Conservation (phyloP, 2,113 vertebrate genomes). For the Embiotoca jacksoni region DNA sequence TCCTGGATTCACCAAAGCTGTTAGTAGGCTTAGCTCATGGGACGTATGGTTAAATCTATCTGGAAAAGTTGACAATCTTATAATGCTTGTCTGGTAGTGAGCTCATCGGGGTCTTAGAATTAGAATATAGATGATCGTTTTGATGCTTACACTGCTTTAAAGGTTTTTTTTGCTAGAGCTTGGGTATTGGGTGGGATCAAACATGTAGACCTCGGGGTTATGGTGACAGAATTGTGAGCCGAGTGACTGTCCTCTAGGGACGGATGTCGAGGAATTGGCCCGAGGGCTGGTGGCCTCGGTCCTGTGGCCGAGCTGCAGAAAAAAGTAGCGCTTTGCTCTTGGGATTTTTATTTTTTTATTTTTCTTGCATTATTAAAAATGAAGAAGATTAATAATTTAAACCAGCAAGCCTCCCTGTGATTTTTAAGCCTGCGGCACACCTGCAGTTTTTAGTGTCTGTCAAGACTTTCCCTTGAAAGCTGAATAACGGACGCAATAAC, state of each 20-base stretch:
- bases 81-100: slow-evolving; percentile 21
- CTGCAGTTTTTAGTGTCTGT: slow-evolving; percentile 14
- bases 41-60: slow-evolving; percentile 45
- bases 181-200: slow-evolving; percentile 24
- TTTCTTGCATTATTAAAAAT: slow-evolving; percentile 31
- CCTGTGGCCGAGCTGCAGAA: not conserved
- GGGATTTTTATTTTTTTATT: slow-evolving; percentile 1
- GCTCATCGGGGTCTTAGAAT: slow-evolving; percentile 47
- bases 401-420: not conserved
- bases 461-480: slow-evolving; percentile 7
- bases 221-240: slow-evolving; percentile 44
- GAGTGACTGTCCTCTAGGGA: slow-evolving; percentile 14
- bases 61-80: slow-evolving; percentile 65
- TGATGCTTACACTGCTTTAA: slow-evolving; percentile 8
- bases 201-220: slow-evolving; percentile 6
- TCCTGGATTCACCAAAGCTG: slow-evolving; percentile 32
- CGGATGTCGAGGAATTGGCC: slow-evolving; percentile 10
- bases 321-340: not conserved
- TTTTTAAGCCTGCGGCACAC: slow-evolving; percentile 21
- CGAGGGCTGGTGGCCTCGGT: not conserved
- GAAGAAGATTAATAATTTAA: slow-evolving; percentile 27
- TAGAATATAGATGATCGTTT: slow-evolving; percentile 37
- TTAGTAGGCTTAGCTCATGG: slow-evolving; percentile 30
- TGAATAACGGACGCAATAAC: not conserved
- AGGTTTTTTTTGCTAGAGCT: slow-evolving; percentile 32